Evolutionary conservation across 2,113 vertebrate genomes (phyloP).

Genomic region (human (Homo sapiens)): DNA sequence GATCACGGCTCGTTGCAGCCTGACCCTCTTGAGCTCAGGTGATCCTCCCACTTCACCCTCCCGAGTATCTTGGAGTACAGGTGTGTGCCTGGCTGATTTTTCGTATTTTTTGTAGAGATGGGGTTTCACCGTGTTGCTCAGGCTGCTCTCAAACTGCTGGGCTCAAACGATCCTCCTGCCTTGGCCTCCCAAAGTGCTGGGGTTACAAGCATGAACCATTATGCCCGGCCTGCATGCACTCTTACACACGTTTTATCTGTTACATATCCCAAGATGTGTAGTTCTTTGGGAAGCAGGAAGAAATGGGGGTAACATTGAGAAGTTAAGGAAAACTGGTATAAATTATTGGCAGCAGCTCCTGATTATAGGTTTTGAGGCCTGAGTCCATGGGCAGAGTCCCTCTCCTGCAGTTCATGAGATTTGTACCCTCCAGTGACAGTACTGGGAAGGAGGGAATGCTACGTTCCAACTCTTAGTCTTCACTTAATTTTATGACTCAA

Average conservation of each 20-base stretch:
- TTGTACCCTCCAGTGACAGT: not conserved
- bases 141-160: no score
- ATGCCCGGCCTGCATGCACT: no score
- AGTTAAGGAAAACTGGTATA: not conserved
- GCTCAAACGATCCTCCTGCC: no score
- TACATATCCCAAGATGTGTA: not conserved
- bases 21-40: no score
- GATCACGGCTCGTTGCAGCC: no score
- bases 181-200: no score
- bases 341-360: not conserved
- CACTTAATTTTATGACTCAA: not conserved
- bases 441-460: not conserved
- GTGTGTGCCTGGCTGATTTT: no score
- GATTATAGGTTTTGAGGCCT: rapidly evolving
- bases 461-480: not conserved
- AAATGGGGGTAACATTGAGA: not conserved
- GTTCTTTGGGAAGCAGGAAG: not conserved
- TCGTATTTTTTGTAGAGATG: no score
- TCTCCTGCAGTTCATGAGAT: not conserved
- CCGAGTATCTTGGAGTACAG: no score
- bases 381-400: not conserved
- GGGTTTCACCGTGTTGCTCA: no score
- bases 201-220: no score
- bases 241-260: not conserved
- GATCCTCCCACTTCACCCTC: no score